These are phyloP conservation scores for Criorhina ranunculi DNA, from an alignment of 2,888 invertebrate genomes.

Conservation along the genomic window DNA sequence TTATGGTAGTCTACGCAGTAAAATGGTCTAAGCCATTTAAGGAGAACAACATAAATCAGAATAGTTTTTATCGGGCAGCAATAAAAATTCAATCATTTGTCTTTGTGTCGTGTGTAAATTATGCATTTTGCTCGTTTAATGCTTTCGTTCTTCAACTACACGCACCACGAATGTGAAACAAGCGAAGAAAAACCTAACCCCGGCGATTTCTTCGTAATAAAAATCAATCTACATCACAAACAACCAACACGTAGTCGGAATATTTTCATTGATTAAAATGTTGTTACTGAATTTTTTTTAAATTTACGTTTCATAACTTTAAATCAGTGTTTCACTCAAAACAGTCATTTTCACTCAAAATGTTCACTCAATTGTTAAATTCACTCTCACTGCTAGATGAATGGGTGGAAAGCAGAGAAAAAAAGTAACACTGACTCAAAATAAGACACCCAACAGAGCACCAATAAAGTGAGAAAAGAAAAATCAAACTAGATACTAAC, in stretches of 20 bases:
- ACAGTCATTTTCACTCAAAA: slow-evolving; percentile 10
- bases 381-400: not conserved
- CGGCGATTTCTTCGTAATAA: slow-evolving; percentile 11
- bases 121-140: slow-evolving; percentile 33
- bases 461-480: not conserved
- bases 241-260: slow-evolving; percentile 53
- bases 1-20: not conserved
- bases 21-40: not conserved
- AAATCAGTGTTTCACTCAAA: slow-evolving; percentile 39
- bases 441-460: slow-evolving; percentile 26
- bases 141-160: slow-evolving; percentile 21
- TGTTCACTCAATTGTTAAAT: slow-evolving; percentile 42
- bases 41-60: not conserved
- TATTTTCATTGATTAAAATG: slow-evolving; percentile 73
- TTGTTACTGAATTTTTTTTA: slow-evolving; percentile 47
- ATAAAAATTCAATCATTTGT: slow-evolving; percentile 48
- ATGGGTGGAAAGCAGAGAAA: slow-evolving; percentile 18
- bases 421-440: slow-evolving; percentile 28
- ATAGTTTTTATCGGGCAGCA: not conserved
- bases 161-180: slow-evolving; percentile 47
- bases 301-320: slow-evolving; percentile 34
- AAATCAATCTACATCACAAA: slow-evolving; percentile 56
- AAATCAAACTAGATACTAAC: slow-evolving; percentile 43
- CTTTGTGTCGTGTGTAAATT: slow-evolving; percentile 41
- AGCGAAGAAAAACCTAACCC: slow-evolving; percentile 7